Conservation (phyloP, 2,797 vertebrate genomes). For the Ispidina picta region DNA sequence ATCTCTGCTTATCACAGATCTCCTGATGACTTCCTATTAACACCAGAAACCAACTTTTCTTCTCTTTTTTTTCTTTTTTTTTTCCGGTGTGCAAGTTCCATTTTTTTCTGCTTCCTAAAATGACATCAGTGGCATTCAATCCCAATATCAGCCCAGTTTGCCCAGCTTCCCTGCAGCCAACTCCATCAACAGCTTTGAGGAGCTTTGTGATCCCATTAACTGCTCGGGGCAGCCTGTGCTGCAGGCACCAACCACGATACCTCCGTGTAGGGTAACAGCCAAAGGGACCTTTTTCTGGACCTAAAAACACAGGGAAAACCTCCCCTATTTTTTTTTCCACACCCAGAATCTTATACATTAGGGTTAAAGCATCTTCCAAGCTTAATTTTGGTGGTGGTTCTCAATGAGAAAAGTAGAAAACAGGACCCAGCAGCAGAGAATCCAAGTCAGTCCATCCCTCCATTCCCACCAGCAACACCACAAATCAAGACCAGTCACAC, state of each 20-base stretch:
- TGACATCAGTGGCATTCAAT: not conserved
- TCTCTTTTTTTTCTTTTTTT: constrained; percentile 52
- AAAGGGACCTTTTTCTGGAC: not conserved
- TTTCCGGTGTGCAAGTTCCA: not conserved
- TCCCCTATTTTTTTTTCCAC: fast-evolving
- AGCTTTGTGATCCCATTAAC: not conserved
- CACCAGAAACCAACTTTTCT: constrained; percentile 34
- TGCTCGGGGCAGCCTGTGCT: not conserved
- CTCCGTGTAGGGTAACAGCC: not conserved
- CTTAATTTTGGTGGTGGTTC: not conserved
- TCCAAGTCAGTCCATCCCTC: not conserved
- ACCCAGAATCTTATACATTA: fast-evolving
- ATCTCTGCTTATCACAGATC: constrained; percentile 69
- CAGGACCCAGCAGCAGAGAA: fast-evolving
- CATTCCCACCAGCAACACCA: not conserved
- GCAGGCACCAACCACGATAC: not conserved
- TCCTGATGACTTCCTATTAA: constrained; percentile 68
- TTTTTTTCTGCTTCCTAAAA: constrained; percentile 51
- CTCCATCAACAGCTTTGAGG: not conserved
- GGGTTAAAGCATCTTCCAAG: not conserved
- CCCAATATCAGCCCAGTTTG: not conserved
- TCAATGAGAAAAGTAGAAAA: not conserved
- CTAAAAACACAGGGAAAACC: not conserved
- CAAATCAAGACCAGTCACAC: not conserved
- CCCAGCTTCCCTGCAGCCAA: not conserved